phyloP scores from a whole-genome alignment of 2,797 vertebrate species.

The Columba guinea region DNA sequence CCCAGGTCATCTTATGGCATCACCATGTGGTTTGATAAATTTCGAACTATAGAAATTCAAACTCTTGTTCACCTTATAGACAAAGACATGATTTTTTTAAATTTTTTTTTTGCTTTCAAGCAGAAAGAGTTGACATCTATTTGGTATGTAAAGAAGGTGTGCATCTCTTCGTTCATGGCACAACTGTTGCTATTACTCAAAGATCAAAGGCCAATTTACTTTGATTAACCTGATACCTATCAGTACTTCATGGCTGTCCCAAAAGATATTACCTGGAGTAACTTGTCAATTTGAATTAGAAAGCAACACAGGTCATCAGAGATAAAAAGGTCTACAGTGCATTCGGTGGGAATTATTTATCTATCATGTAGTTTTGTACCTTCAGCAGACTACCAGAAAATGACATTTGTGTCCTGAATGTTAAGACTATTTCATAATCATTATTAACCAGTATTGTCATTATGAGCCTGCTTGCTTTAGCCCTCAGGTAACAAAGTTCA shows the following conservation, averaged over 20 bases:
- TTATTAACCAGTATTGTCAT: slow-evolving; percentile 26
- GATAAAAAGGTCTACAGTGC: background rate
- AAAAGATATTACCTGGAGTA: background rate
- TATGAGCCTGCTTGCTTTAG: slow-evolving; percentile 30
- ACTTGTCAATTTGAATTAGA: background rate
- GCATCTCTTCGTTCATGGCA: background rate
- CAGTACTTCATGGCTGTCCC: background rate
- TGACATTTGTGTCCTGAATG: slow-evolving; percentile 10
- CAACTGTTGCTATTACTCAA: background rate
- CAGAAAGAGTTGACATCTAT: background rate
- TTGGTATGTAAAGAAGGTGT: background rate
- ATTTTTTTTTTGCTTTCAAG: background rate
- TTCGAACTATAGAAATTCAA: background rate
- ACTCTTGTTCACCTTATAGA: background rate
- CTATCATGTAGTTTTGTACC: background rate
- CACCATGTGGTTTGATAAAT: background rate
- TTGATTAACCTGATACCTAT: background rate
- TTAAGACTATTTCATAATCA: slow-evolving; percentile 16
- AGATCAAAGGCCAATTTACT: background rate
- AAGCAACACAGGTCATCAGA: background rate
- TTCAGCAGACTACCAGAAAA: background rate
- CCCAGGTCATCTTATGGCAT: background rate
- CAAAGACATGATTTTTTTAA: background rate
- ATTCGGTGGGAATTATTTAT: background rate
- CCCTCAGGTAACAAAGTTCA: slow-evolving; percentile 51